Evolutionary conservation across 2,888 invertebrate genomes (phyloP).

Genomic region (Nebria brevicollis): DNA sequence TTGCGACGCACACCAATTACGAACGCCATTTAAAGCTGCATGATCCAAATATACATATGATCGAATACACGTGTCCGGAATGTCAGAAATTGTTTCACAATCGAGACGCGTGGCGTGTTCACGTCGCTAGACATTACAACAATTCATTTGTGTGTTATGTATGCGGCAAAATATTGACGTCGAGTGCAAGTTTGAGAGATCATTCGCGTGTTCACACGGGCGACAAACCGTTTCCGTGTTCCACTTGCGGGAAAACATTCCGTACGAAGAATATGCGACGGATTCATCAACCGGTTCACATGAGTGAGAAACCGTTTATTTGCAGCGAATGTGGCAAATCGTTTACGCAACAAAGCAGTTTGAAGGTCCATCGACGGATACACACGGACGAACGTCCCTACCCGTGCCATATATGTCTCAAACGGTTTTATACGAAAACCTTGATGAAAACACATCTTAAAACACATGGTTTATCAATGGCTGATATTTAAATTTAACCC

Average conservation of each 20-base stretch:
- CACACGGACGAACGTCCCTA: constrained; percentile 67
- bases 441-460: constrained; percentile 59
- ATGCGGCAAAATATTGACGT: constrained; percentile 64
- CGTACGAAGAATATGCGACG: constrained; percentile 59
- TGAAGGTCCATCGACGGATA: constrained; percentile 61
- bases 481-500: constrained; percentile 7
- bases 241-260: constrained; percentile 30
- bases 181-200: constrained; percentile 62
- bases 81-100: background rate
- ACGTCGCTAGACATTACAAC: background rate
- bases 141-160: constrained; percentile 59
- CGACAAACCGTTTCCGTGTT: constrained; percentile 56
- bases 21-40: background rate
- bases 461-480: constrained; percentile 50
- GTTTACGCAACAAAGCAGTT: constrained; percentile 48
- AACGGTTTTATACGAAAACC: constrained; percentile 57
- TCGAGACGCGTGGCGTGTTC: background rate
- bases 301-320: constrained; percentile 65
- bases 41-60: background rate
- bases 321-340: constrained; percentile 35
- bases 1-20: background rate
- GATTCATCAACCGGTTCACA: constrained; percentile 66
- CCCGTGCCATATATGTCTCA: constrained; percentile 60
- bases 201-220: constrained; percentile 64
- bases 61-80: background rate